Conservation (phyloP, 2,888 invertebrate genomes). For the Agelastica alni region DNA sequence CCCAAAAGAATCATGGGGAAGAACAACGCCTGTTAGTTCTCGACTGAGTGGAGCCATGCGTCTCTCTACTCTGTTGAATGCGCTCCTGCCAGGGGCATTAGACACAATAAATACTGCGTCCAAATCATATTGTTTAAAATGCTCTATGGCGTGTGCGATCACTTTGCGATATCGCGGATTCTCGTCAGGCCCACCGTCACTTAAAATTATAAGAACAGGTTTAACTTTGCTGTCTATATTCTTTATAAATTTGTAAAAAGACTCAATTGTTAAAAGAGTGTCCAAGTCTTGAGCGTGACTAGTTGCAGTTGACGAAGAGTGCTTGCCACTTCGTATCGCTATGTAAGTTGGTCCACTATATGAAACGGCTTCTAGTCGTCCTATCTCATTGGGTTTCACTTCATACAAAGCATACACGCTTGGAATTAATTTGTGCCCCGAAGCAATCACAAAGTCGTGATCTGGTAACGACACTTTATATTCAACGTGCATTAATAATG, state of each 20-base stretch:
- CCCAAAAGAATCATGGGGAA: conserved; percentile 21
- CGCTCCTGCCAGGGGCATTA: conserved; percentile 44
- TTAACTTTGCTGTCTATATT: conserved; percentile 7
- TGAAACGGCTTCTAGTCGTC: conserved; percentile 46
- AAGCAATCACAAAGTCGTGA: conserved; percentile 36
- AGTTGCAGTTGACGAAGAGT: conserved; percentile 30
- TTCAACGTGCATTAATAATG: conserved; percentile 31
- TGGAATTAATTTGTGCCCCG: conserved; percentile 36
- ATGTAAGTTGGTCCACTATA: conserved; percentile 55
- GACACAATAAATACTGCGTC: conserved; percentile 40
- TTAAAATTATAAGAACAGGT: conserved; percentile 42
- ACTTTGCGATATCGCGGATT: conserved; percentile 38
- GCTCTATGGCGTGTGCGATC: conserved; percentile 23
- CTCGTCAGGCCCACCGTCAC: conserved; percentile 41
- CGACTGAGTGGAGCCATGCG: conserved; percentile 50
- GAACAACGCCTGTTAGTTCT: conserved; percentile 37
- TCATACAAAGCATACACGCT: conserved; percentile 33
- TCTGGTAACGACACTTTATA: conserved; percentile 34
- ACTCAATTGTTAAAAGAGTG: neutral
- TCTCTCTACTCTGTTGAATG: conserved; percentile 48
- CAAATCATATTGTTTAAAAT: conserved; percentile 21
- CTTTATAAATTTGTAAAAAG: neutral
- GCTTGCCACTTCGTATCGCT: conserved; percentile 43
- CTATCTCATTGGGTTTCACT: conserved; percentile 39
- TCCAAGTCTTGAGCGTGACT: conserved; percentile 35